Base-by-base conservation (phyloP, 2,888 invertebrate genomes). In the Sarcophaga carnaria region DNA sequence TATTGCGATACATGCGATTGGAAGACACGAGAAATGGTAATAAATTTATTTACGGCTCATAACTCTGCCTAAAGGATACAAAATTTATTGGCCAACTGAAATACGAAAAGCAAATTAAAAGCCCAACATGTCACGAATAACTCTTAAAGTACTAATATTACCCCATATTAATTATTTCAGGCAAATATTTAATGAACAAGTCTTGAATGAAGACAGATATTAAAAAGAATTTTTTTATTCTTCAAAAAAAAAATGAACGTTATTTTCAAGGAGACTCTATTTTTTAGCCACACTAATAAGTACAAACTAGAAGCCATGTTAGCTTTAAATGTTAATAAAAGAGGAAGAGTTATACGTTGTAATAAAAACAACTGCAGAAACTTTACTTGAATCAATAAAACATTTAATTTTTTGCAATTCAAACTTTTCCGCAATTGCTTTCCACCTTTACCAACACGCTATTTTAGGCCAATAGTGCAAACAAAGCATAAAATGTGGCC, bases 311-410 rank as follows among this genome's bases (percentile, higher is more conserved):
- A 64, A 70, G 70, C n/a, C n/a, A n/a, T n/a, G n/a, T n/a, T n/a
- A n/a, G n/a, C 63, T 75, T 81, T 62, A 75, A 81, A 81, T 64
- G 62, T 63, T 17, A 69, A 69, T 49, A 69, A 81, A 75, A 81
- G 37, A 70, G 54, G 37, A 47, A 71, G 20, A 60, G 10, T 37
- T 27, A 62, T 14, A 72, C 45, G n/a, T n/a, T 66, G 37, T 10
- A 37, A 37, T 37, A 37, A 59, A 37, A 27, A 37, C 59, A 37
- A 37, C 2, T 37, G 37, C 37, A 37, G 10, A 37, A 62, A 63
- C 47, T 8, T 37, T 8, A 77, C 20, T 54, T 49, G n/a, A 20
- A 70, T 22, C 47, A 60, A 62, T 17, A 63, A 67, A 47, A 49
- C 49, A 27, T 63, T 45, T 14, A 70, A 78, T 62, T 79, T 70